Percentiles rank a stretch among this genome's conserved stretches.
Evolutionary conservation across 2,888 invertebrate species (phyloP).

Genomic region (Cybosia mesomella): DNA sequence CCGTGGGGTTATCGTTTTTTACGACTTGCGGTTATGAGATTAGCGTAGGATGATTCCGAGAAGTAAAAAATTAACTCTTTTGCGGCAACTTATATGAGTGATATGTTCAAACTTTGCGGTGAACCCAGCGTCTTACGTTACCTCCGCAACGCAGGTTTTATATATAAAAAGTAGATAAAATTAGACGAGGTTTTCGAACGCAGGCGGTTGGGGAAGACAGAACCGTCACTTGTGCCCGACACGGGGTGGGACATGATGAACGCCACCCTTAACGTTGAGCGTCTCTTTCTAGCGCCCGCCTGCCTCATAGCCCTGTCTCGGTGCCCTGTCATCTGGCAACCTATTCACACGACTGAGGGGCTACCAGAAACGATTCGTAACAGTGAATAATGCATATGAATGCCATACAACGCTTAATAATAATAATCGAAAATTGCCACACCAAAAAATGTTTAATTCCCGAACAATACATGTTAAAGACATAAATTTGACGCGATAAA

Average conservation of each 20-base stretch:
- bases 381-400: constrained; percentile 83
- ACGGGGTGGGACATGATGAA: constrained; percentile 81
- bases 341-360: constrained; percentile 75
- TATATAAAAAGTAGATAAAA: constrained; percentile 60
- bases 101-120: constrained; percentile 59
- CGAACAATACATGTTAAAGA: constrained; percentile 46
- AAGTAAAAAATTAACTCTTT: constrained; percentile 75
- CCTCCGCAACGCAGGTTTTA: constrained; percentile 41
- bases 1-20: constrained; percentile 75
- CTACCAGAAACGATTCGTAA: constrained; percentile 83
- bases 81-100: constrained; percentile 66
- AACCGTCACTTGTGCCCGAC: constrained; percentile 80
- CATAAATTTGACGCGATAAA: constrained; percentile 70
- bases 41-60: constrained; percentile 78
- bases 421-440: constrained; percentile 62
- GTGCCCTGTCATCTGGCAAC: constrained; percentile 78
- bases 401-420: constrained; percentile 70
- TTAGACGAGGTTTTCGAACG: constrained; percentile 75
- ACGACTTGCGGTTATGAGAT: constrained; percentile 78
- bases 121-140: constrained; percentile 39
- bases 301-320: constrained; percentile 55
- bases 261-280: constrained; percentile 74
- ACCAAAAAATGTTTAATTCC: constrained; percentile 41
- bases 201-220: constrained; percentile 81
- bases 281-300: constrained; percentile 64